Conservation (phyloP, 2,113 vertebrate genomes). For the Uria aalge region DNA sequence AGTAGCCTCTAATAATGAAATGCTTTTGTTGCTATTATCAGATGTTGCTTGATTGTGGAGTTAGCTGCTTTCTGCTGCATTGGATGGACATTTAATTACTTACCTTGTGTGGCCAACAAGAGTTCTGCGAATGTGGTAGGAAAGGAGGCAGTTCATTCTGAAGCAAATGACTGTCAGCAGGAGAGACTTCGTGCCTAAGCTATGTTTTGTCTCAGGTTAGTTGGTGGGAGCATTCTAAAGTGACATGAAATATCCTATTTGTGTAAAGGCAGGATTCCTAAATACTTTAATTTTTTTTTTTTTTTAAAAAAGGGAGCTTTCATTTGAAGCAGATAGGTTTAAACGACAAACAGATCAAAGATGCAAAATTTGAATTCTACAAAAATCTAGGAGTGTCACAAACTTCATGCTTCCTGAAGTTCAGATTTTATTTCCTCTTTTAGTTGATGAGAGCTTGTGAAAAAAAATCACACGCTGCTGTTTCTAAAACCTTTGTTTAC, state of each 20-base stretch:
- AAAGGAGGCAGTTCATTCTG: not conserved
- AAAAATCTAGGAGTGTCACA: not conserved
- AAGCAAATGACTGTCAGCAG: not conserved
- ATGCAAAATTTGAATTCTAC: not conserved
- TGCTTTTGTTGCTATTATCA: not conserved
- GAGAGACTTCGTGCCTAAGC: not conserved
- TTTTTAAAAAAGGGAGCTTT: accelerated
- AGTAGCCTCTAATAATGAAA: not conserved
- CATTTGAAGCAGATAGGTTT: not conserved
- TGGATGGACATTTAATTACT: not conserved
- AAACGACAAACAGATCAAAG: not conserved
- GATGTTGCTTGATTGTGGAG: not conserved
- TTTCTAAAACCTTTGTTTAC: not conserved
- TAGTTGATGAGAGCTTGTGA: not conserved
- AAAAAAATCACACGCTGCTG: not conserved
- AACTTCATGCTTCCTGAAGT: not conserved
- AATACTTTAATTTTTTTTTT: too few relatives aligned
- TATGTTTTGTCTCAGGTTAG: not conserved
- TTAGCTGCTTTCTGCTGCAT: not conserved
- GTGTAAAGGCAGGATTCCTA: not conserved
- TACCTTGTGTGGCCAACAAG: not conserved
- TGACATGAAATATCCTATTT: not conserved
- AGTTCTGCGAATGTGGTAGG: not conserved
- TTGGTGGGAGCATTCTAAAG: not conserved
- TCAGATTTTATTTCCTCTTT: not conserved